A percentile compares a stretch with the other conserved stretches of the same genome.
phyloP scores from a whole-genome alignment of 2,797 vertebrate genomes.

The Myioborus miniatus region DNA sequence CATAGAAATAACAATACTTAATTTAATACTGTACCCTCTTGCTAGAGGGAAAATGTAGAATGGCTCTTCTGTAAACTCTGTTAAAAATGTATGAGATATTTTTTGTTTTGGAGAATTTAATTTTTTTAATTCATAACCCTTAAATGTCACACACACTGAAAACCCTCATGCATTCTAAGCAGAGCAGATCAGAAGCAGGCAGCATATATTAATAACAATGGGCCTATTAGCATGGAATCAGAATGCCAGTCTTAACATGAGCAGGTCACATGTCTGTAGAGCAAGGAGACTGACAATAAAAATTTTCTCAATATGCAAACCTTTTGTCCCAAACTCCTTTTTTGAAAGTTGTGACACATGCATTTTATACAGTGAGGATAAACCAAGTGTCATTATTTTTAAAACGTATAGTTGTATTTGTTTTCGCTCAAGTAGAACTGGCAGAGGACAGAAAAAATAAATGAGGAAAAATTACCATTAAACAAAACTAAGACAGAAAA shows the following conservation, averaged over 20 bases:
- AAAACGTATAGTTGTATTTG: not conserved
- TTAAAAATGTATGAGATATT: conserved; percentile 50
- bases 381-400: not conserved
- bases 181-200: conserved; percentile 38
- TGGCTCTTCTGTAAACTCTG: conserved; percentile 21
- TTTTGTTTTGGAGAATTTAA: conserved; percentile 36
- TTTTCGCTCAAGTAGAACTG: not conserved
- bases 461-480: not conserved
- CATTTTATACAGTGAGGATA: not conserved
- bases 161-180: conserved; percentile 40
- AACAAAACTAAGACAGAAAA: not conserved
- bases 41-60: conserved; percentile 30
- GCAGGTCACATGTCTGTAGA: not conserved
- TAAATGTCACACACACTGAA: conserved; percentile 26
- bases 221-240: conserved; percentile 31
- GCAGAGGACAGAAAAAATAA: not conserved
- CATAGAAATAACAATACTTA: conserved; percentile 35
- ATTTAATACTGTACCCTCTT: conserved; percentile 47
- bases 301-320: not conserved
- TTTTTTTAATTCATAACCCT: conserved; percentile 40
- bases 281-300: not conserved
- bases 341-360: not conserved
- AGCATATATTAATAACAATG: conserved; percentile 53
- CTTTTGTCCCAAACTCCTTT: not conserved
- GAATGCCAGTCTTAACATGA: conserved; percentile 1